Percentiles rank a stretch among this genome's conserved stretches.
Conservation (phyloP, 2,888 invertebrate species). For the Nemotelus pantherinus region DNA sequence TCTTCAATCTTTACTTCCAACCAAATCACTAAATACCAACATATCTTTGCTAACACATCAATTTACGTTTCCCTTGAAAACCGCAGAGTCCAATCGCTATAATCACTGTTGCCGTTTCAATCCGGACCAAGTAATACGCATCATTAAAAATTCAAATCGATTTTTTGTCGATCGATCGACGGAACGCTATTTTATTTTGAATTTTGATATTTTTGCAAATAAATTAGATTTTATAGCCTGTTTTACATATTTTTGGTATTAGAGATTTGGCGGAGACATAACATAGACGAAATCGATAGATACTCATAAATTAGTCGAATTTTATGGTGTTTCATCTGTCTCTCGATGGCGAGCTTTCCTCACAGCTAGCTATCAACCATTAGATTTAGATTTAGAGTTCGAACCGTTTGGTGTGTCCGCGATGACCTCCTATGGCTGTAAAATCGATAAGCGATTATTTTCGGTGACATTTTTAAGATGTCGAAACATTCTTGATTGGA, state of each 20-base stretch:
- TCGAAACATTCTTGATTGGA: constrained; percentile 33
- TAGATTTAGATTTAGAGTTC: constrained; percentile 3
- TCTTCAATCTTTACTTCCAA: too few species aligned
- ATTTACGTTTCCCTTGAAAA: not conserved
- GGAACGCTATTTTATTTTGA: constrained; percentile 31
- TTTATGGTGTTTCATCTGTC: constrained; percentile 26
- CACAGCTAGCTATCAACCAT: constrained; percentile 1
- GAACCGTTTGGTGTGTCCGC: constrained; percentile 20
- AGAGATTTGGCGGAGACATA: constrained; percentile 30
- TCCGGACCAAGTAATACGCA: constrained; percentile 12
- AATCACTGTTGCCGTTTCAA: not conserved
- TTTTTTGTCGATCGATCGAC: constrained; percentile 8
- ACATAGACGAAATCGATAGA: constrained; percentile 30
- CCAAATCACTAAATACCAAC: too few species aligned
- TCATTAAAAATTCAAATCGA: constrained; percentile 44
- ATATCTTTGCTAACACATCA: not conserved
- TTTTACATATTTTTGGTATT: constrained; percentile 37
- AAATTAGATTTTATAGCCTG: constrained; percentile 38
- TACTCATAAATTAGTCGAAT: constrained; percentile 30
- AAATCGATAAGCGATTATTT: constrained; percentile 36
- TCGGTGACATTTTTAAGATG: constrained; percentile 38
- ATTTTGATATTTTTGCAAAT: constrained; percentile 37
- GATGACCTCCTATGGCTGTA: constrained; percentile 35
- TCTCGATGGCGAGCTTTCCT: not conserved
- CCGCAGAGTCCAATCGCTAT: constrained; percentile 16